Percentiles rank a stretch among this genome's conserved stretches.
Conservation (phyloP, 2,888 invertebrate genomes). For the Balanococcus diminutus region DNA sequence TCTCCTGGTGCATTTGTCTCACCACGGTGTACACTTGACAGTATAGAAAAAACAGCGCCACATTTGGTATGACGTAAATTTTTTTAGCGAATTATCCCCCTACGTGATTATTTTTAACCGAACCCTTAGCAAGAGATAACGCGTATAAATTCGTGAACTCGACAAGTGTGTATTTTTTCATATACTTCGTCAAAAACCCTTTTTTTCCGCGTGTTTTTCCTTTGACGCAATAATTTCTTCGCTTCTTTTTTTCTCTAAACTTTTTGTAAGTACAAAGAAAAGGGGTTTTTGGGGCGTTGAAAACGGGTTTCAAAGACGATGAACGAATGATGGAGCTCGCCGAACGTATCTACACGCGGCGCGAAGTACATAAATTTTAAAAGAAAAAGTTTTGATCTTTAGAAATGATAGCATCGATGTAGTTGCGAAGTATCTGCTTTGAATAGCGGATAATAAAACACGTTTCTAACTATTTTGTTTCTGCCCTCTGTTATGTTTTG, state of each 20-base stretch:
- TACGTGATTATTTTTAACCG: neutral
- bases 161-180: neutral
- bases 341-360: neutral
- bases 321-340: neutral
- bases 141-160: neutral
- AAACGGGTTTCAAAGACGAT: neutral
- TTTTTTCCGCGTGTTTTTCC: neutral
- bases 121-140: neutral
- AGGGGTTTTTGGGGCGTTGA: neutral
- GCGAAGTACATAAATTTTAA: conserved; percentile 23
- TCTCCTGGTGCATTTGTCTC: neutral
- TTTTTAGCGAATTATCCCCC: conserved; percentile 29
- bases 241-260: neutral
- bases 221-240: neutral
- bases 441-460: conserved; percentile 37
- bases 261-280: neutral
- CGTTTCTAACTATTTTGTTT: conserved; percentile 3
- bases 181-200: neutral
- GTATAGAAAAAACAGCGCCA: neutral
- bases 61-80: neutral
- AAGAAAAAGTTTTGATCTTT: conserved; percentile 33
- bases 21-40: neutral
- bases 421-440: conserved; percentile 42
- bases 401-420: conserved; percentile 32
- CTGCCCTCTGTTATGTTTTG: too few relatives aligned